These are phyloP conservation scores for Bhutanitis thaidina DNA, from an alignment of 2,888 invertebrate species.

Conservation along the genomic window DNA sequence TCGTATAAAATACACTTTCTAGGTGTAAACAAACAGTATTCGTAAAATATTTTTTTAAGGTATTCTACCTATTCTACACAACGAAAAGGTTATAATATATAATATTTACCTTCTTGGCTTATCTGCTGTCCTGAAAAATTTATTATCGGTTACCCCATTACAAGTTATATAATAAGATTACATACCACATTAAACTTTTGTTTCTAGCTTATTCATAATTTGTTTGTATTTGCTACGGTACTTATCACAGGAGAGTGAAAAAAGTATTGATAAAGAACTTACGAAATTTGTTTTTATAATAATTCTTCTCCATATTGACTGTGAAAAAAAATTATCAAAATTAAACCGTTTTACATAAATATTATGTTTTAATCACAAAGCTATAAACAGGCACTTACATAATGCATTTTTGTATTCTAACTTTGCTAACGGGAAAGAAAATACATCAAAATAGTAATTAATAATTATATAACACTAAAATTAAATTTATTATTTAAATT, in stretches of 20 bases:
- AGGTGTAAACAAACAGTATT: too few relatives aligned
- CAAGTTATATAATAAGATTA: too few relatives aligned
- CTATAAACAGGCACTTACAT: background rate
- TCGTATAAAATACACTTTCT: too few relatives aligned
- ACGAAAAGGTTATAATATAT: too few relatives aligned
- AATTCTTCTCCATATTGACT: conserved; percentile 11
- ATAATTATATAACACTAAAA: too few relatives aligned
- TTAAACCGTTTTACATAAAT: background rate
- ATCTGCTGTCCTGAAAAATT: conserved; percentile 1
- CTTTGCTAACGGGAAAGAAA: background rate
- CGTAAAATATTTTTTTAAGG: too few relatives aligned
- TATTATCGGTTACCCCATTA: too few relatives aligned
- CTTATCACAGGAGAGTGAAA: background rate
- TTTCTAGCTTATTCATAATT: background rate
- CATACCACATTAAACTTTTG: background rate
- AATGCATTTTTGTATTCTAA: conserved; percentile 2
- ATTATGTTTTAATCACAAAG: background rate
- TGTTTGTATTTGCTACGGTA: background rate
- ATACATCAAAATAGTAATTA: background rate
- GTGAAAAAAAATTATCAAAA: background rate
- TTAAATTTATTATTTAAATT: too few relatives aligned
- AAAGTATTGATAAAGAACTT: background rate
- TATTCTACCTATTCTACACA: too few relatives aligned
- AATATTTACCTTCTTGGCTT: conserved; percentile 8
- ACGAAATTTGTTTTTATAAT: conserved; percentile 8